A percentile compares a stretch with the other conserved stretches of the same genome.
phyloP scores from a whole-genome alignment of 2,113 vertebrate genomes.

The Microtus oregoni region DNA sequence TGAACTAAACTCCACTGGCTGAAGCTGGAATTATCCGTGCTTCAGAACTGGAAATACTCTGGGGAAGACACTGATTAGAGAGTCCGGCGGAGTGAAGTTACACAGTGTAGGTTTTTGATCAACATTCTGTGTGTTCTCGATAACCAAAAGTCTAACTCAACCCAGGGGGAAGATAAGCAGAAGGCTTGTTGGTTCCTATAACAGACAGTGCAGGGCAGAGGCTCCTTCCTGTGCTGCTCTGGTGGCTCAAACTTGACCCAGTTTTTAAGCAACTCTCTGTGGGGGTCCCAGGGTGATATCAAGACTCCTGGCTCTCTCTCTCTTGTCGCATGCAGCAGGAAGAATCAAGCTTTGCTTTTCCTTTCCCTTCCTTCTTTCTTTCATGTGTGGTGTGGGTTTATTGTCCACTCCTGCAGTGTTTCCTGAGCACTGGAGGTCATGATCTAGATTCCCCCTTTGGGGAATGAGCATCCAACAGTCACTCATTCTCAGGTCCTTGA shows the following conservation, averaged over 20 bases:
- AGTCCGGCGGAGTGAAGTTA: background rate
- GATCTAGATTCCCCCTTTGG: background rate
- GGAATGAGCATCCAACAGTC: background rate
- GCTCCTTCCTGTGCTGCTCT: background rate
- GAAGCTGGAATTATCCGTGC: background rate
- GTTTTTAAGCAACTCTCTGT: background rate
- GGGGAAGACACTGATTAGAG: background rate
- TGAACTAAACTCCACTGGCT: background rate
- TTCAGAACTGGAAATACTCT: conserved; percentile 10
- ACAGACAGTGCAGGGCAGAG: background rate
- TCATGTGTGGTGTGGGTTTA: background rate
- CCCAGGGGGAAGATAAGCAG: background rate
- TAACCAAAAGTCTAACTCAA: background rate
- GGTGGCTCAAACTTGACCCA: background rate
- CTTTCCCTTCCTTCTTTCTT: background rate
- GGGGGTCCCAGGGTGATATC: background rate
- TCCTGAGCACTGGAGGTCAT: background rate
- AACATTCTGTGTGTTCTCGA: background rate
- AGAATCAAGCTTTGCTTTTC: no score
- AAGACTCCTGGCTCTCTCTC: background rate
- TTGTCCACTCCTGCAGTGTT: background rate
- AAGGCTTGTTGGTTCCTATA: background rate
- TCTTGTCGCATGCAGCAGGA: no score
- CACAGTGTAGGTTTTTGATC: background rate
- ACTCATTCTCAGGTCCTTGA: background rate